phyloP scores from a whole-genome alignment of 2,888 invertebrate genomes.

The Coelogynopora nodosa region DNA sequence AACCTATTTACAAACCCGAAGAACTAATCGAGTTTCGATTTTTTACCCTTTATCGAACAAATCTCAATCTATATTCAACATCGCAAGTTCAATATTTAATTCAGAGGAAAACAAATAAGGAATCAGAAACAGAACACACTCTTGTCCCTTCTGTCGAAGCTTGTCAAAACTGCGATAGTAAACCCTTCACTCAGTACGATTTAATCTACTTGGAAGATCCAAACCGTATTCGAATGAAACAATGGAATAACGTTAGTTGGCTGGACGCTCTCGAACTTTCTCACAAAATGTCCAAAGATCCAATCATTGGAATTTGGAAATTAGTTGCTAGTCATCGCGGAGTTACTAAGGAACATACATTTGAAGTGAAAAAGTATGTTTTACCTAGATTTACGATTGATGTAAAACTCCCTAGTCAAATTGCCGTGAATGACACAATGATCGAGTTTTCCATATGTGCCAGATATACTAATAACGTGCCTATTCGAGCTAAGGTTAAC shows the following conservation, averaged over 20 bases:
- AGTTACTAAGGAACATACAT: neutral
- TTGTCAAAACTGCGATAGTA: neutral
- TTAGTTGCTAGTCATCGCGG: neutral
- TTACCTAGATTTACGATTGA: slow-evolving; percentile 39
- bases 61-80: neutral
- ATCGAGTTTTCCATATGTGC: slow-evolving; percentile 27
- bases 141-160: neutral
- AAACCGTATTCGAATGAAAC: neutral
- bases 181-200: neutral
- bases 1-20: neutral
- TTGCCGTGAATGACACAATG: neutral
- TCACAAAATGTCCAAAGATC: slow-evolving; percentile 29
- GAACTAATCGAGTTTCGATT: neutral
- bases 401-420: neutral
- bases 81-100: neutral
- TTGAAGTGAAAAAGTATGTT: slow-evolving; percentile 40
- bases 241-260: slow-evolving; percentile 15
- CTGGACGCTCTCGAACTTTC: slow-evolving; percentile 46
- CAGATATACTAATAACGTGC: slow-evolving; percentile 29
- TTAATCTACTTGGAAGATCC: slow-evolving; percentile 34
- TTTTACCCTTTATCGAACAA: neutral
- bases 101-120: neutral
- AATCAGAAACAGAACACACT: neutral
- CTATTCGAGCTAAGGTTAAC: neutral
- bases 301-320: slow-evolving; percentile 39